Evolutionary conservation across 2,888 invertebrate species (phyloP), one percentile per base, ranked within the genome.

Genomic region (Phymatocera aterrima): DNA sequence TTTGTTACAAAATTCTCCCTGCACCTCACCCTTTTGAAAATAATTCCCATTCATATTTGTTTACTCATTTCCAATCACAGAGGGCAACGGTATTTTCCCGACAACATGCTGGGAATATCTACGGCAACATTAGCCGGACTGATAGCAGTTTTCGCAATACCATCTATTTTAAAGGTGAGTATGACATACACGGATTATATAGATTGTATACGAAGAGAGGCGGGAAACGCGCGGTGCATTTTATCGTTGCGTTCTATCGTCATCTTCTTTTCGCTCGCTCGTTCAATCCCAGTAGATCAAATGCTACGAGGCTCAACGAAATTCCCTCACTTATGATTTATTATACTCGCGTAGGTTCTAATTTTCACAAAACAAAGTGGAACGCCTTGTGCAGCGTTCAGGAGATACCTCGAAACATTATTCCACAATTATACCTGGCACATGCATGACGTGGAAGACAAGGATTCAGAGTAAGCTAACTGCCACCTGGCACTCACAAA

Each of bases 341-440:
- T 43, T 0, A 43, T 43, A n/a, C 15, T 43, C 43, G 43, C 1
- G n/a, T 65, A 88, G 88, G 79, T 88, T 3, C 91, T 97, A 3
- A 90, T 94, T 0, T 93, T 93, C 82, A 96, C 97, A 0, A 93
- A 93, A 10, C 93, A 94, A 85, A 96, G 95, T 12, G 92, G 92
- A 72, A 93, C 93, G 0, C 87, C 92, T 0, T 87, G 91, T 34
- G 92, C 93, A 0, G 94, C 96, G 0, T 96, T 95, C 88, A 93
- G 91, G 82, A 92, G 97, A 83, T 98, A 97, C 87, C 87, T 96
- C 4, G 93, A 94, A 37, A 98, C 97, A 0, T 88, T 95, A n/a
- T 91, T 94, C 1, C 96, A 97, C 85, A 94, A 95, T 74, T 87
- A 93, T 4, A 88, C 93, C 0, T 96, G 97, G 95, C 96, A 96